Base-by-base conservation (phyloP, 2,113 vertebrate genomes). In the Panthera tigris region DNA sequence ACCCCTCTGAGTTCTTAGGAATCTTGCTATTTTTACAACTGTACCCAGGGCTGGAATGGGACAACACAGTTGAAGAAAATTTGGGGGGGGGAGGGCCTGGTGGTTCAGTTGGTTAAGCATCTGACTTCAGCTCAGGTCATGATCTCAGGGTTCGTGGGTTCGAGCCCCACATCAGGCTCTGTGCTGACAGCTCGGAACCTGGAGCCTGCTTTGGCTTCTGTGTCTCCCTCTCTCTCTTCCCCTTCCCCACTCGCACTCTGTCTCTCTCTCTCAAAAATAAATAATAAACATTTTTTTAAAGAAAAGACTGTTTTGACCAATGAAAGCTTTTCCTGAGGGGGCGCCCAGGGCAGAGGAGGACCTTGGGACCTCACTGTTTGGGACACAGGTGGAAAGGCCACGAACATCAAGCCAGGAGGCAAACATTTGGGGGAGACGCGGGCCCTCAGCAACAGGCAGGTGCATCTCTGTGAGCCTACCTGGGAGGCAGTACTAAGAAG, bases 381-480 rank as follows among this genome's bases (percentile, higher is more conserved):
- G 55, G 52, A 29, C 71, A n/a, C 61, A 25, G 65, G 0, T 2
- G 13, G 73, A 41, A 78, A 50, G 66, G 15, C 65, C 11, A 15
- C 0, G 21, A 29, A 15, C 5, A 5, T 2, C 6, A 25, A 50
- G 80, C 13, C 71, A n/a, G n/a, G 16, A 88, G 91, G 69, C 36
- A 14, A 25, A 39, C 12, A 7, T 23, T 16, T 36, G 4, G 13
- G 19, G 55, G 73, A 71, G 36, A 41, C 0, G 1, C 2, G 3
- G 7, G 15, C 79, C 45, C 57, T 1, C 3, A 0, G 39, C 0
- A 1, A 5, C 1, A 4, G 52, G 78, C 21, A 16, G 71, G 65
- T 10, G 6, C 9, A 0, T 39, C 31, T 69, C 87, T 9, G 4
- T 16, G 45, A 6, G 71, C 13, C 27, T 33, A 76, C 7, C 4